Percentiles rank a stretch among this genome's conserved stretches.
phyloP scores from a whole-genome alignment of 2,113 vertebrate species.

The Atlantisia rogersi region DNA sequence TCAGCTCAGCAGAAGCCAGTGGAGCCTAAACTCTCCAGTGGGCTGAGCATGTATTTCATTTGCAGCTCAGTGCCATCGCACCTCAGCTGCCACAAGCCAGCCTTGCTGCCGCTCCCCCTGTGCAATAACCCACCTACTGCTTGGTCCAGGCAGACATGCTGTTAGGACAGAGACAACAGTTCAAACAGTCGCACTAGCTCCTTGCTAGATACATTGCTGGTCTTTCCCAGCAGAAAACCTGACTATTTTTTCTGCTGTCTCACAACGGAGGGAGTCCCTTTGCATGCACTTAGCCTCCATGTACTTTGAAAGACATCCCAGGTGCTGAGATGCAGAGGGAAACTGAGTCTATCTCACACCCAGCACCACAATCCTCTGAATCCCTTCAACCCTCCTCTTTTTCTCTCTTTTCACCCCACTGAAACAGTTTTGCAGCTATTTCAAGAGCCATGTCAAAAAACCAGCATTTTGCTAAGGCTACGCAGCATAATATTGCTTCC shows the following conservation, averaged over 20 bases:
- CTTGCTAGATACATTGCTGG: background rate
- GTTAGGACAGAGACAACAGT: background rate
- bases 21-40: background rate
- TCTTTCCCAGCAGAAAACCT: background rate
- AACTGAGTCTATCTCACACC: background rate
- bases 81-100: background rate
- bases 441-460: background rate
- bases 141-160: background rate
- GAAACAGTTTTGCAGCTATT: background rate
- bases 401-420: background rate
- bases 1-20: background rate
- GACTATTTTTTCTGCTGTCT: background rate
- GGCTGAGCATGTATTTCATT: fast-evolving
- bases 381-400: background rate
- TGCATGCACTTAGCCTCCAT: background rate
- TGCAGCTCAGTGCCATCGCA: fast-evolving
- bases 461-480: background rate
- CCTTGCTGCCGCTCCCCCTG: background rate
- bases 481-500: background rate
- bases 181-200: background rate
- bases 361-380: background rate
- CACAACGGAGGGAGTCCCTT: background rate
- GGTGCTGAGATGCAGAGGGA: fast-evolving
- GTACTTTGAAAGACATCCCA: background rate
- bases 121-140: background rate